A percentile compares a stretch with the other conserved stretches of the same genome.
Conservation (phyloP, 2,113 vertebrate species). For the human region GRCh38 chr7:129707501-129708000, state of each 20-base stretch:
- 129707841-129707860: background rate
- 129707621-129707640: constrained; percentile 67
- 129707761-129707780: background rate
- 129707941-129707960: background rate
- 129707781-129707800: background rate
- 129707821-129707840: background rate
- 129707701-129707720: constrained; percentile 81
- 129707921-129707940: background rate
- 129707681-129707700: constrained; percentile 86
- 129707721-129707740: constrained; percentile 80
- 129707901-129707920: constrained; percentile 8
- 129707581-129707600: constrained; percentile 77
- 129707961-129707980: background rate
- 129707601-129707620: constrained; percentile 77
- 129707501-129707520: constrained; percentile 30
- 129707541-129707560: background rate
- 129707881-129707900: constrained; percentile 12
- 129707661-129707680: constrained; percentile 72
- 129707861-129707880: background rate
- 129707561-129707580: constrained; percentile 42
- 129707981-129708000: background rate
- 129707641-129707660: constrained; percentile 74
- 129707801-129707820: background rate
- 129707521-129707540: background rate
- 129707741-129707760: background rate